A percentile compares a stretch with the other conserved stretches of the same genome.
These are phyloP conservation scores for Sycophila texana DNA, from an alignment of 2,888 invertebrate genomes.

Conservation along the genomic window DNA sequence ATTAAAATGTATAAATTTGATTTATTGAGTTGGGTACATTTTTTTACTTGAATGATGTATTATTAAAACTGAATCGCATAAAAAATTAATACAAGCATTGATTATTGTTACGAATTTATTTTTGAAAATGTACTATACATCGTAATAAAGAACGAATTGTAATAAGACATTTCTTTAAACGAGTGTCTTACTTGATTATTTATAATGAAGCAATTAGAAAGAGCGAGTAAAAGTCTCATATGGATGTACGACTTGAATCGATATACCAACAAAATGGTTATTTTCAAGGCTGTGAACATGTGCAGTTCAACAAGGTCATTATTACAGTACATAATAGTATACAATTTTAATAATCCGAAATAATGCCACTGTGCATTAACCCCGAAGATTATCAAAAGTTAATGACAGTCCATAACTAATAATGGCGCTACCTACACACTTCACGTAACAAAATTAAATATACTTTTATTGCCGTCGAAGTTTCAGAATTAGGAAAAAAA, in stretches of 20 bases:
- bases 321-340: background rate
- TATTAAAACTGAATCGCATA: no score
- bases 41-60: no score
- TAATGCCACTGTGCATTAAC: background rate
- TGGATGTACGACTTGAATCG: conserved; percentile 23
- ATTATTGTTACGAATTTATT: no score
- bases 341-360: background rate
- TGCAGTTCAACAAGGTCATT: conserved; percentile 19
- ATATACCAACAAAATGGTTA: conserved; percentile 35
- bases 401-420: background rate
- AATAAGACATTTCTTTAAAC: no score
- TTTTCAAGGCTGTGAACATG: conserved; percentile 22
- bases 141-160: no score
- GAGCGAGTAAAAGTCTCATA: conserved; percentile 7
- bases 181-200: conserved; percentile 19
- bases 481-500: background rate
- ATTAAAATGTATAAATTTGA: no score
- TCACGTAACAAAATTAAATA: no score
- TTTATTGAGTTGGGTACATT: no score
- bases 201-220: conserved; percentile 12
- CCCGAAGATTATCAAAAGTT: background rate
- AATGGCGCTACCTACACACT: background rate
- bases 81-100: no score
- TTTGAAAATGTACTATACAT: no score
- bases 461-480: no score